These are phyloP conservation scores for Aphelenchoides besseyi DNA, from an alignment of 1,140 invertebrate genomes.

Conservation along the genomic window DNA sequence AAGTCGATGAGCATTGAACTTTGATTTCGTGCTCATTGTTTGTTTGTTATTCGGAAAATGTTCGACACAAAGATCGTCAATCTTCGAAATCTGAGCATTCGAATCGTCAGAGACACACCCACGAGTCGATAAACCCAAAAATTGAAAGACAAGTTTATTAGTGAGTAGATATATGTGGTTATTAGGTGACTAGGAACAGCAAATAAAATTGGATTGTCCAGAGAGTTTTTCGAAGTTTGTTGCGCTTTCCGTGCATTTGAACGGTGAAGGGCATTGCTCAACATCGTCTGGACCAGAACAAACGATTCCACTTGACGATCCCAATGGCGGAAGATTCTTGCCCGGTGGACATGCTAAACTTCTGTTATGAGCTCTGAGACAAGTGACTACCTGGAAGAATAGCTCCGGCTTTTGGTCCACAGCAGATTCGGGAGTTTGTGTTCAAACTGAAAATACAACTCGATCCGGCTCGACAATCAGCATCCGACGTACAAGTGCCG, in stretches of 20 bases:
- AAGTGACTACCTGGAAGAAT: background rate
- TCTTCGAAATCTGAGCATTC: too few relatives aligned
- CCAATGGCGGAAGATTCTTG: background rate
- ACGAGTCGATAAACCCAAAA: too few relatives aligned
- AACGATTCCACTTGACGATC: slow-evolving; percentile 10
- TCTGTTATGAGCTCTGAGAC: background rate
- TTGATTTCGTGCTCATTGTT: background rate
- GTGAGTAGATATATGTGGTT: background rate
- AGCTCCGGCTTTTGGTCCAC: slow-evolving; percentile 7
- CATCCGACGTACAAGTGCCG: background rate
- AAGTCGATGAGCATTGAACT: background rate
- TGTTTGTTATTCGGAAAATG: background rate
- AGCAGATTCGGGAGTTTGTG: slow-evolving; percentile 2
- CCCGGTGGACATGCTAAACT: slow-evolving; percentile 1
- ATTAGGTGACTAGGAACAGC: background rate
- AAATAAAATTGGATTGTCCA: slow-evolving; percentile 2
- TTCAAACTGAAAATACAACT: slow-evolving; percentile 5
- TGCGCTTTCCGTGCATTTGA: slow-evolving; percentile 10
- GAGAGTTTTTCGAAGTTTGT: slow-evolving; percentile 4
- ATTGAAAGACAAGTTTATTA: background rate
- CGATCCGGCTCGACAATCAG: background rate
- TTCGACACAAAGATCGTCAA: too few relatives aligned
- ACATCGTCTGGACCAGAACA: slow-evolving; percentile 4
- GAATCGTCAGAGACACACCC: too few relatives aligned
- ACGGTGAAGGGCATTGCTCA: background rate